A percentile compares a stretch with the other conserved stretches of the same genome.
Conservation (phyloP, 2,113 vertebrate genomes). For the Mugil cephalus region DNA sequence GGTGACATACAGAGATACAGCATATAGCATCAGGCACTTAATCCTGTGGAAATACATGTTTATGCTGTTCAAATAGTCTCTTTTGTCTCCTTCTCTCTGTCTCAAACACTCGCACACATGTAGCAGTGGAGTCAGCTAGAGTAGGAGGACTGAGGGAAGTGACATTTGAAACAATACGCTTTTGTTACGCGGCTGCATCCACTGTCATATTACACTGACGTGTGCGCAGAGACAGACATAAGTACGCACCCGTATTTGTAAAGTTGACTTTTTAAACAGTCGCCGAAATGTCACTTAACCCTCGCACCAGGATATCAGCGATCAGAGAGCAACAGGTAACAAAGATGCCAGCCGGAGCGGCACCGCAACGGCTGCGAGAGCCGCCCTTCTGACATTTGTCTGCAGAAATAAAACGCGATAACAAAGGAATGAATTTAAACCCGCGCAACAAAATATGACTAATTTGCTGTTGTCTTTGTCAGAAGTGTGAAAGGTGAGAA, state of each 20-base stretch:
- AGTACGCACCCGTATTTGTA: slow-evolving; percentile 18
- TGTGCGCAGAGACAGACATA: slow-evolving; percentile 31
- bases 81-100: slow-evolving; percentile 35
- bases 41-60: slow-evolving; percentile 21
- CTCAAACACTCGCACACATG: neutral
- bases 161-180: slow-evolving; percentile 76
- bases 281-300: slow-evolving; percentile 57
- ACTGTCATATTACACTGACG: slow-evolving; percentile 55
- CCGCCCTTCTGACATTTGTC: slow-evolving; percentile 2
- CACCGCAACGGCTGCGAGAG: neutral
- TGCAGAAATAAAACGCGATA: slow-evolving; percentile 10
- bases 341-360: neutral
- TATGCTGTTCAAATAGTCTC: slow-evolving; percentile 27
- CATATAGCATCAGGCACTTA: slow-evolving; percentile 5
- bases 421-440: neutral
- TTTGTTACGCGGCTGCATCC: slow-evolving; percentile 59
- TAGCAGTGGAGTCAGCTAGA: slow-evolving; percentile 20
- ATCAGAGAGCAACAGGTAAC: slow-evolving; percentile 61
- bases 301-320: slow-evolving; percentile 6
- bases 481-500: neutral
- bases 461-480: neutral
- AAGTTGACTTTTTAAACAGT: slow-evolving; percentile 47
- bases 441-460: neutral
- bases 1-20: slow-evolving; percentile 17
- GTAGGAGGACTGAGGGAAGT: slow-evolving; percentile 59